Conservation (phyloP, 1,140 invertebrate species). For the Pogonomyrmex californicus region DNA sequence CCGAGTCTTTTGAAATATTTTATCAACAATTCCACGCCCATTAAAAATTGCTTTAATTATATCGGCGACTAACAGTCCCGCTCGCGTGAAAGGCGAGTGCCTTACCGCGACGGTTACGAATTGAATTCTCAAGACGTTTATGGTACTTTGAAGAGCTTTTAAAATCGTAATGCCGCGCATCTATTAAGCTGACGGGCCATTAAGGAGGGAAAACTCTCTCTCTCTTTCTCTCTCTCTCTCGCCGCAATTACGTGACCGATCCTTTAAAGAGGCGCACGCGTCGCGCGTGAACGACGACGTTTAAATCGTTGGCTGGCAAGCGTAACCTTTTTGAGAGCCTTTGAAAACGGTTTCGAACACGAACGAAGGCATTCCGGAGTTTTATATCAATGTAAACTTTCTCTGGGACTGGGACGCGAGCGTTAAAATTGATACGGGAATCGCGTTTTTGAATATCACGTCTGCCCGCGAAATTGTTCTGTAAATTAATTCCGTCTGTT, state of each 20-base stretch:
- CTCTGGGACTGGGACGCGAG: background rate
- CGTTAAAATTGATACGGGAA: background rate
- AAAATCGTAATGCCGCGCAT: slow-evolving; percentile 46
- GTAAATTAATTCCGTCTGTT: background rate
- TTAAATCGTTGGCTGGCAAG: slow-evolving; percentile 15
- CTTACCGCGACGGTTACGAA: background rate
- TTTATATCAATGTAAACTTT: background rate
- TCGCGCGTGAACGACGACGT: background rate
- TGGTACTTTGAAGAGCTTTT: slow-evolving; percentile 1
- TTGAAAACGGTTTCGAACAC: slow-evolving; percentile 2
- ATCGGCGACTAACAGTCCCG: background rate
- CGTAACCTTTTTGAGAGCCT: slow-evolving; percentile 36
- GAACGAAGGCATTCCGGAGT: background rate
- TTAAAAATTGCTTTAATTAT: background rate
- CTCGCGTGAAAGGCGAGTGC: background rate
- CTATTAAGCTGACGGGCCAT: slow-evolving; percentile 59
- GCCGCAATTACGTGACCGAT: slow-evolving; percentile 31
- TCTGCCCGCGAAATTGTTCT: background rate
- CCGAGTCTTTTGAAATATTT: background rate
- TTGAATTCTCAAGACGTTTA: slow-evolving; percentile 52
- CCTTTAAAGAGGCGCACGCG: slow-evolving; percentile 14
- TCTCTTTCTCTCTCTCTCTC: background rate
- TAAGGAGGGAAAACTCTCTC: slow-evolving; percentile 43
- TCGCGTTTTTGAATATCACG: background rate
- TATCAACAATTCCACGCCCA: background rate